A percentile compares a stretch with the other conserved stretches of the same genome.
phyloP scores from a whole-genome alignment of 2,888 invertebrate species.

The Chymomyza fuscimana region DNA sequence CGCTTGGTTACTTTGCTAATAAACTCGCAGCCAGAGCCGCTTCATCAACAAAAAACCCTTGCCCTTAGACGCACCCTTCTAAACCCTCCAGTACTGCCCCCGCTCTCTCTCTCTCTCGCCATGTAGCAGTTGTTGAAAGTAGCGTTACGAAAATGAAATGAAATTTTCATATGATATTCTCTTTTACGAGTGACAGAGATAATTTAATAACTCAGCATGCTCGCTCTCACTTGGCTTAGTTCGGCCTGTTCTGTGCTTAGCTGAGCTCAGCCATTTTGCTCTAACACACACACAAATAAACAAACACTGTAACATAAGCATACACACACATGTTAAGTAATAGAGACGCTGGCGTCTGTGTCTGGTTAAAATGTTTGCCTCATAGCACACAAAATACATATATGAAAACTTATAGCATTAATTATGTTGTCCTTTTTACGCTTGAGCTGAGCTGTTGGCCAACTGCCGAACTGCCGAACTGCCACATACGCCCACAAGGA shows the following conservation, averaged over 20 bases:
- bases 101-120: neutral
- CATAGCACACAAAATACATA: slow-evolving; percentile 13
- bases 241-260: slow-evolving; percentile 1
- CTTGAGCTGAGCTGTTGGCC: slow-evolving; percentile 39
- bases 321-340: neutral
- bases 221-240: slow-evolving; percentile 42
- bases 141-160: slow-evolving; percentile 65
- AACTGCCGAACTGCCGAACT: slow-evolving; percentile 13
- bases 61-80: neutral
- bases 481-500: neutral
- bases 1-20: slow-evolving; percentile 73
- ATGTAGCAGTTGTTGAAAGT: slow-evolving; percentile 45
- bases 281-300: neutral
- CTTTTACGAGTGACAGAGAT: slow-evolving; percentile 67
- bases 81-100: neutral
- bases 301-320: neutral
- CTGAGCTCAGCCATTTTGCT: slow-evolving; percentile 4
- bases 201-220: slow-evolving; percentile 70
- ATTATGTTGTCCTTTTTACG: slow-evolving; percentile 71
- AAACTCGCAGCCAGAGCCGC: slow-evolving; percentile 54
- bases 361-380: slow-evolving; percentile 40
- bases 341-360: slow-evolving; percentile 22
- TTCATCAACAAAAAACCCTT: slow-evolving; percentile 35
- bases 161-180: slow-evolving; percentile 72
- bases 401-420: slow-evolving; percentile 56